phyloP scores from a whole-genome alignment of 1,140 invertebrate genomes.

The Macrotrachela quadricornifera region DNA sequence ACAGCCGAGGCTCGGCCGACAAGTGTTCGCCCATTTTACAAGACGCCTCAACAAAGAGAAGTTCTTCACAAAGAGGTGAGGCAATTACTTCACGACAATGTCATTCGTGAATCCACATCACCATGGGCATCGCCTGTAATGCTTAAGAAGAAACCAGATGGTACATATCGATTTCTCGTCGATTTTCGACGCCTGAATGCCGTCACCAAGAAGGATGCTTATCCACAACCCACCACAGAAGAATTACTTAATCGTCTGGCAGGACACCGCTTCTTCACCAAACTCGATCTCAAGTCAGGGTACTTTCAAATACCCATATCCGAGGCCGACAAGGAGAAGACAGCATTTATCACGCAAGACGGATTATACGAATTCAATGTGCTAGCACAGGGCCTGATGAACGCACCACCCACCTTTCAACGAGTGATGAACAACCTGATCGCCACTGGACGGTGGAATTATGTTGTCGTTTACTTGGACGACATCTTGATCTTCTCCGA shows the following conservation, averaged over 20 bases:
- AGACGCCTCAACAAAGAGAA: too few relatives aligned
- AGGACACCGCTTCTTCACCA: neutral
- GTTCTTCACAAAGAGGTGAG: too few relatives aligned
- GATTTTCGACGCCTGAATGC: too few relatives aligned
- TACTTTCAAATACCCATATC: neutral
- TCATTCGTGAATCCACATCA: neutral
- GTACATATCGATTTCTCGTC: too few relatives aligned
- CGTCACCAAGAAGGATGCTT: too few relatives aligned
- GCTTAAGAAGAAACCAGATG: too few relatives aligned
- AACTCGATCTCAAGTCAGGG: conserved; percentile 2
- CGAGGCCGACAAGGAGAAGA: neutral
- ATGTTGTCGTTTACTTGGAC: neutral
- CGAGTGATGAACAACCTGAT: conserved; percentile 16
- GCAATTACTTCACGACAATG: neutral
- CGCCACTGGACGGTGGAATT: conserved; percentile 11
- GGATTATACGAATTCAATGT: neutral
- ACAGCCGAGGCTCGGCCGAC: too few relatives aligned
- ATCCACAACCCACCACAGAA: neutral
- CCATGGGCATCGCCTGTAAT: conserved; percentile 4
- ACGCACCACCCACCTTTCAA: conserved; percentile 11
- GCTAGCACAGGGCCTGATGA: conserved; percentile 11
- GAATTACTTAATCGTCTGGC: neutral
- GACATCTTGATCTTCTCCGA: neutral
- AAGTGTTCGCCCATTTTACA: too few relatives aligned
- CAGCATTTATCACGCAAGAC: neutral